Percentiles rank a stretch among this genome's conserved stretches.
These are phyloP conservation scores for Maniola hyperantus DNA, from an alignment of 2,888 invertebrate species.

Conservation along the genomic window DNA sequence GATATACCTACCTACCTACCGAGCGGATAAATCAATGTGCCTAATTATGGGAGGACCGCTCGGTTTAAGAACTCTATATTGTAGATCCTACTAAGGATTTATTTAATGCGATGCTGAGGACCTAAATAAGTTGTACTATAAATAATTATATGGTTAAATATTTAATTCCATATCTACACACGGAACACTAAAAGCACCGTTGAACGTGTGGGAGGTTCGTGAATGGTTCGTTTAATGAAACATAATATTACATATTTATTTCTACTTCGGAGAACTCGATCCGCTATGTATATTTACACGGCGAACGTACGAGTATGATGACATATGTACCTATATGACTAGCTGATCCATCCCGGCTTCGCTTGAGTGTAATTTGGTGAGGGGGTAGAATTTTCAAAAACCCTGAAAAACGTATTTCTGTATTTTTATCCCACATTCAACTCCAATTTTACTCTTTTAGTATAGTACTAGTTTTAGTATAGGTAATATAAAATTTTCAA, in stretches of 20 bases:
- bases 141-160: background rate
- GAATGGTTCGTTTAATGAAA: conserved; percentile 48
- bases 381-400: too few relatives aligned
- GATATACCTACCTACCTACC: too few relatives aligned
- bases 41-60: too few relatives aligned
- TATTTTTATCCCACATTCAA: too few relatives aligned
- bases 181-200: conserved; percentile 48
- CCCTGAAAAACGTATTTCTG: too few relatives aligned
- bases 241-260: conserved; percentile 46
- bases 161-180: conserved; percentile 25
- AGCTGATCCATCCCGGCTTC: conserved; percentile 3
- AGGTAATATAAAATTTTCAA: too few relatives aligned
- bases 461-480: too few relatives aligned
- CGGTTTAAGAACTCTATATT: background rate
- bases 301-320: conserved; percentile 4
- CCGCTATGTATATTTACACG: conserved; percentile 35
- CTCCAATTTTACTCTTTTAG: too few relatives aligned
- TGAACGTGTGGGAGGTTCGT: conserved; percentile 52
- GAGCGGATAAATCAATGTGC: too few relatives aligned
- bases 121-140: background rate
- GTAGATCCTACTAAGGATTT: too few relatives aligned
- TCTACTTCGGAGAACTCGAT: conserved; percentile 47
- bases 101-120: too few relatives aligned
- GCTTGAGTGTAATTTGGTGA: too few relatives aligned
- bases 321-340: conserved; percentile 28